These are phyloP conservation scores for Pandemis corylana DNA, from an alignment of 2,888 invertebrate species.

Conservation along the genomic window DNA sequence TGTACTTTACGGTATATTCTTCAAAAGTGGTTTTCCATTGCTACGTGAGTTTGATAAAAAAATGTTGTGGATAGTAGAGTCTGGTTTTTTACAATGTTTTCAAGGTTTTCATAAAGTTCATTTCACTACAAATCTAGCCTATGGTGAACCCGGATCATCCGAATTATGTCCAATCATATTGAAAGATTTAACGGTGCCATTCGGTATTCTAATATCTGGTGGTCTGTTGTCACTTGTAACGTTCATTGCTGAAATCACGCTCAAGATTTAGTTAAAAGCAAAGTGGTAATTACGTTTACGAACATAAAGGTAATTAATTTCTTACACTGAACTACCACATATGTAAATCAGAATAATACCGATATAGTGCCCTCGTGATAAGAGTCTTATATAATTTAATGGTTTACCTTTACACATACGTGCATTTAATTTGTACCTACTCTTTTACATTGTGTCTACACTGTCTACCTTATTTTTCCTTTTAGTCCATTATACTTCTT, in stretches of 20 bases:
- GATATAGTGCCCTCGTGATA: too few relatives aligned
- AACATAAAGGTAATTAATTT: too few relatives aligned
- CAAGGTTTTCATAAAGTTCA: constrained; percentile 17
- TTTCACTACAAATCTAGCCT: too few relatives aligned
- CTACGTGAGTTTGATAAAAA: not conserved
- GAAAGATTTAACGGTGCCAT: constrained; percentile 21
- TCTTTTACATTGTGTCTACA: too few relatives aligned
- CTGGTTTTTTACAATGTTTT: constrained; percentile 19
- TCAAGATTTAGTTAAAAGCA: not conserved
- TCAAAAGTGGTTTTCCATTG: constrained; percentile 35
- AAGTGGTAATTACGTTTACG: too few relatives aligned
- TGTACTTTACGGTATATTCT: constrained; percentile 19
- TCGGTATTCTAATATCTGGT: constrained; percentile 16
- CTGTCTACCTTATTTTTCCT: too few relatives aligned
- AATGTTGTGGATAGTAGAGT: constrained; percentile 18
- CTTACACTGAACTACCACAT: too few relatives aligned
- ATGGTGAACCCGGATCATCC: not conserved
- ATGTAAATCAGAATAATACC: too few relatives aligned
- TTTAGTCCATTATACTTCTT: too few relatives aligned
- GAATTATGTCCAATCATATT: constrained; percentile 11
- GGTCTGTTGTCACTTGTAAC: not conserved
- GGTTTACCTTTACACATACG: too few relatives aligned
- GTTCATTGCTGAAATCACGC: constrained; percentile 14
- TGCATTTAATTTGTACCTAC: too few relatives aligned
- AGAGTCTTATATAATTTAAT: too few relatives aligned